Conservation (phyloP, 1,140 invertebrate species). For the Nephotettix cincticeps region DNA sequence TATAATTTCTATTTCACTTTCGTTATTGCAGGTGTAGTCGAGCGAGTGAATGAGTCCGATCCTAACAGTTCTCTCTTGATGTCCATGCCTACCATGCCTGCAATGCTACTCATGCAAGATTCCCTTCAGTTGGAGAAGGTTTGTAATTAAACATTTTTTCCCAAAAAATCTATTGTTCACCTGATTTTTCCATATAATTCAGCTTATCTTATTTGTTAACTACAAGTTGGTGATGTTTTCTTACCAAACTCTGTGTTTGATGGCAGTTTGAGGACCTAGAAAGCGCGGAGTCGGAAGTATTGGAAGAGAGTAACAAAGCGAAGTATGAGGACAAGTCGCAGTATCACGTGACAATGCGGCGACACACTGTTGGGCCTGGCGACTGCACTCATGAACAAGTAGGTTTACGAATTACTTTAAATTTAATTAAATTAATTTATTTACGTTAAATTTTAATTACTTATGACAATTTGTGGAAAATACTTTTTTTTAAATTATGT, state of each 20-base stretch:
- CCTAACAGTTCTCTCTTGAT: slow-evolving; percentile 52
- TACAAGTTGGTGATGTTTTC: no score
- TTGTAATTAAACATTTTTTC: no score
- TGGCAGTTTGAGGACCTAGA: slow-evolving; percentile 62
- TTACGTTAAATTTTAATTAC: no score
- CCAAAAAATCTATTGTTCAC: no score
- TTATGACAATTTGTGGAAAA: no score
- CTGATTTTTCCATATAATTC: no score
- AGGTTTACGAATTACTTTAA: no score
- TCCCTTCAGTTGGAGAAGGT: slow-evolving; percentile 68
- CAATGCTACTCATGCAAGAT: slow-evolving; percentile 58
- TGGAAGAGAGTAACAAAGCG: slow-evolving; percentile 45
- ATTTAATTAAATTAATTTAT: no score
- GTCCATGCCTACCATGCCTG: slow-evolving; percentile 59
- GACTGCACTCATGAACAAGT: slow-evolving; percentile 76
- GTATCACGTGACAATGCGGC: slow-evolving; percentile 59
- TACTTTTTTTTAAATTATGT: no score
- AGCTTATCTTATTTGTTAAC: no score
- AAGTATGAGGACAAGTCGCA: slow-evolving; percentile 39
- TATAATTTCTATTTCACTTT: neutral
- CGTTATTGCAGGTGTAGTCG: slow-evolving; percentile 50
- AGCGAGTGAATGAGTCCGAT: slow-evolving; percentile 39
- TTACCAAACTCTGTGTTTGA: neutral
- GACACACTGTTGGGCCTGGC: slow-evolving; percentile 92
- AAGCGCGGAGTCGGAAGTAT: slow-evolving; percentile 57